Base-by-base conservation (phyloP, 2,797 vertebrate species). In the Dryobates pubescens region DNA sequence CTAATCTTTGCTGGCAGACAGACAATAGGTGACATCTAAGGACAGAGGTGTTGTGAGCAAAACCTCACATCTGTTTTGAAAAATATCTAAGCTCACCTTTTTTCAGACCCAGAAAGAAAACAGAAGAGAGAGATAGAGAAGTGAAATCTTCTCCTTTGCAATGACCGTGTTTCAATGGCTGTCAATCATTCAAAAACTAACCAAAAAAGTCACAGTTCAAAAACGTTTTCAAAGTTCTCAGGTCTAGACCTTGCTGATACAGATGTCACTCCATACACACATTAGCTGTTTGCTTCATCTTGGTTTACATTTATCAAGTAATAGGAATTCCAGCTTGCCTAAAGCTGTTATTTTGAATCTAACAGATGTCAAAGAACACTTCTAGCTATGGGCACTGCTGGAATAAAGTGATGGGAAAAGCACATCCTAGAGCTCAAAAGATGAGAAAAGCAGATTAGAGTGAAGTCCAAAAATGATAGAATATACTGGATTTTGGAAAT, bases 31-130 rank as follows among this genome's bases (percentile, higher is more conserved):
- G 41, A 73, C 36, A 54, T 78, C 12, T 69, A 70, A 86, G 65
- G n/a, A 69, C 41, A 89, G 32, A 87, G 7, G 7, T 56, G 10
- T 41, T 22, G 18, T 86, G 70, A 71, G 36, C 8, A 82, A 82
- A 94, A 75, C 36, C 12, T 74, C 36, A 92, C 77, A 88, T 34
- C 13, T 88, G 18, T 87, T 93, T 82, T 67, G 36, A 67, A 77
- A 82, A 88, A n/a, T 11, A 65, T 2, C n/a, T 24, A 61, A 38
- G 45, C 17, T 79, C 82, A 63, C 3, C 41, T 78, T 58, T 51
- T 47, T 89, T 89, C 30, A 43, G 64, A 58, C 20, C 11, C 30
- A 75, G 32, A n/a, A 58, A 63, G 49, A 59, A 62, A 45, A 3
- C 7, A 45, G 13, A 43, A 34, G 5, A 26, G 5, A 22, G 7